Evolutionary conservation across 1,140 invertebrate genomes (phyloP), one percentile per base, ranked within the genome.

Genomic region (Meloidogyne exigua): DNA sequence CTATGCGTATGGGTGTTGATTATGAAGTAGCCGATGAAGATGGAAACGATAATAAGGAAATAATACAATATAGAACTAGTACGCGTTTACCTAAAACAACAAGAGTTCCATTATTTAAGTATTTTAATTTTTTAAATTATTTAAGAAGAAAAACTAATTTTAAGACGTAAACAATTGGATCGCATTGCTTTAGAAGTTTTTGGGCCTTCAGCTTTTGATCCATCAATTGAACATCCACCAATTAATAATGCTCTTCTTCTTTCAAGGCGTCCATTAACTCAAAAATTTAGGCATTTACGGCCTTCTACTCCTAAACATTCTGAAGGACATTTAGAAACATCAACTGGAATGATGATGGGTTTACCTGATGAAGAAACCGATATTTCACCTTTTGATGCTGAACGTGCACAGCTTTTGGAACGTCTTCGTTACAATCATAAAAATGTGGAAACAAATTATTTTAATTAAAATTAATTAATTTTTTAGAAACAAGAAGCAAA

Each of bases 381-480:
- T 73, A 32, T 36, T n/a, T 73, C 72, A 10, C 72, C 72, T n/a
- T 73, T 73, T 32, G 72, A 73, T 21, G 71, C 71, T 3, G 72
- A 73, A 73, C 42, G 72, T 28, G 57, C 23, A 12, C 44, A 57
- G 25, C 66, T 68, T 32, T 18, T 68, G 28, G 28, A 68, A 68
- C n/a, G 66, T 9, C 66, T 68, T 32, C n/a, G 66, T 9, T 21
- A 68, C 21, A 32, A 36, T 42, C 66, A 68, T 57, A 57, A 57
- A 57, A 57, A n/a, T 21, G 49, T 57, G 21, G n/a, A 49, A 49
- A 57, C 4, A 7, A 71, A 71, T 28, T 15, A 42, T 26, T 39
- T 49, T 13, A 39, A 21, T 71, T 71, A 21, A n/a, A 18, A 57
- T 44, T 12, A 13, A 28, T 39, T 1, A 39, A 15, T 49, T 63